Conservation (phyloP, 1,140 invertebrate species). For the Cherax destructor region DNA sequence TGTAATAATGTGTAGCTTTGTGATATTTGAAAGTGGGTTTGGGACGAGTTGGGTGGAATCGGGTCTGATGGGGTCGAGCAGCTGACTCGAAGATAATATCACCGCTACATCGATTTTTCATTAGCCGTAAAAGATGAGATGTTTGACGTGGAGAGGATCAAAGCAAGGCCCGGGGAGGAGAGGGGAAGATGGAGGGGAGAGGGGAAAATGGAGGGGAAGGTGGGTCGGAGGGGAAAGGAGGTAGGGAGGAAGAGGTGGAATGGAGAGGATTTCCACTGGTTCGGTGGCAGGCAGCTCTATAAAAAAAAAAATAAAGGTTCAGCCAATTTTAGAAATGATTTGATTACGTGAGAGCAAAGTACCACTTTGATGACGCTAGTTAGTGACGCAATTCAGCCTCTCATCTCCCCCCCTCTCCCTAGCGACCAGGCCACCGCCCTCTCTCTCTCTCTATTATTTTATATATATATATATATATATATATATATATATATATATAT, state of each 20-base stretch:
- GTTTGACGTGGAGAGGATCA: not conserved
- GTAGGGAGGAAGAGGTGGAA: not conserved
- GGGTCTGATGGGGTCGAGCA: not conserved
- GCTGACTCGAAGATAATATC: conserved; percentile 27
- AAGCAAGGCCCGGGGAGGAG: not conserved
- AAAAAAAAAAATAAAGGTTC: not conserved
- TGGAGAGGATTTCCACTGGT: too few relatives aligned
- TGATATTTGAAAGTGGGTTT: too few relatives aligned
- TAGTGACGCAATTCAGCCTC: too few relatives aligned
- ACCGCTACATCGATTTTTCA: conserved; percentile 42
- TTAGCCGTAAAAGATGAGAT: conserved; percentile 30
- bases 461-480: not conserved
- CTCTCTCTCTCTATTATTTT: not conserved
- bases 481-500: too few relatives aligned
- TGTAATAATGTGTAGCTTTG: too few relatives aligned
- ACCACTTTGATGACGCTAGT: not conserved
- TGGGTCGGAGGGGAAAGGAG: not conserved
- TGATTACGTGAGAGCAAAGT: not conserved
- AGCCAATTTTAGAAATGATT: not conserved
- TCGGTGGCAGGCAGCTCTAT: not conserved
- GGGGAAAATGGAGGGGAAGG: not conserved
- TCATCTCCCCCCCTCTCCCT: too few relatives aligned
- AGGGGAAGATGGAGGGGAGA: not conserved
- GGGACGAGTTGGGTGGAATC: too few relatives aligned
- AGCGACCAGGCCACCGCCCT: too few relatives aligned